Evolutionary conservation across 1,140 invertebrate species (phyloP).

Genomic region (Saxidomus purpurata): DNA sequence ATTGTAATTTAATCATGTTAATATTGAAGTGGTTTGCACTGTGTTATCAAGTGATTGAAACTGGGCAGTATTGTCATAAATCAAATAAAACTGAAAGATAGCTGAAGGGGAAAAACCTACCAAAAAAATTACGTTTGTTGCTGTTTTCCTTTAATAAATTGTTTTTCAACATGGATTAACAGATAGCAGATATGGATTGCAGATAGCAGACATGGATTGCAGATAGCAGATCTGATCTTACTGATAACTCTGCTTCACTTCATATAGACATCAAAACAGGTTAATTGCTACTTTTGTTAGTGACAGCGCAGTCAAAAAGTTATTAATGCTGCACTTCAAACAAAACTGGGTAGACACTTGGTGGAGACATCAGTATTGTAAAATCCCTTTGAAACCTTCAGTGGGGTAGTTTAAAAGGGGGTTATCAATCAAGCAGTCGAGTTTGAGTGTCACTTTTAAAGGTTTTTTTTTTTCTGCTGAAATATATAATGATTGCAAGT

Average conservation of each 20-base stretch:
- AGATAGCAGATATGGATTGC: too few relatives aligned
- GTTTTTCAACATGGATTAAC: too few relatives aligned
- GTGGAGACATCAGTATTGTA: background rate
- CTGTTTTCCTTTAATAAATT: too few relatives aligned
- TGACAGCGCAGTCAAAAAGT: slow-evolving; percentile 4
- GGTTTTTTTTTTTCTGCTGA: background rate
- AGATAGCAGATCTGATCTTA: too few relatives aligned
- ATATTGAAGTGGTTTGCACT: too few relatives aligned
- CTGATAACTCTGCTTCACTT: background rate
- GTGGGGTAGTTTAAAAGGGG: background rate
- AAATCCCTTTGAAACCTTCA: slow-evolving; percentile 1
- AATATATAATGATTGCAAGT: background rate
- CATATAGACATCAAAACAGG: slow-evolving; percentile 16
- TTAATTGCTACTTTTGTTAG: slow-evolving; percentile 30
- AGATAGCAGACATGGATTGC: too few relatives aligned
- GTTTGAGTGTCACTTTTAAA: background rate
- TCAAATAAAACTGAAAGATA: too few relatives aligned
- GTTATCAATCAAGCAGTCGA: background rate
- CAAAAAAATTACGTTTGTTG: too few relatives aligned
- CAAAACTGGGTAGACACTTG: slow-evolving; percentile 1
- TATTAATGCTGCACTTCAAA: slow-evolving; percentile 23
- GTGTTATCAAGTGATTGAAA: too few relatives aligned
- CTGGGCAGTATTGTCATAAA: too few relatives aligned
- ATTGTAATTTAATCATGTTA: too few relatives aligned
- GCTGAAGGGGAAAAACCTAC: too few relatives aligned